Base-by-base conservation (phyloP, 1,140 invertebrate species). In the Drosophila malerkotliana region DNA sequence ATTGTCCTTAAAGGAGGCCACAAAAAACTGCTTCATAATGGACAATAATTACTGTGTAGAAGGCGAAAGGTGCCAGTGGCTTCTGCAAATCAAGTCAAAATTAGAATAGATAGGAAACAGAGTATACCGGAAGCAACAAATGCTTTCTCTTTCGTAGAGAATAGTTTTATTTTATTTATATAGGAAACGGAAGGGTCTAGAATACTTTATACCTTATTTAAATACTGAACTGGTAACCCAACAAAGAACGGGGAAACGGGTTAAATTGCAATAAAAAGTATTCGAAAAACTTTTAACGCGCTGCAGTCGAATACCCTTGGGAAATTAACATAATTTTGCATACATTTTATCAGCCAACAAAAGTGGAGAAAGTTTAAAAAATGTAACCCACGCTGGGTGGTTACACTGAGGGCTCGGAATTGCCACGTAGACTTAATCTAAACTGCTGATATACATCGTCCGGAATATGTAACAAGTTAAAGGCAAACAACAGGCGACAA, bases 381-480 rank as follows among this genome's bases (percentile, higher is more conserved):
- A 81, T 58, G 78, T 75, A 52, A 54, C 61, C 63, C 32, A 34
- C 7, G 39, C 15, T 41, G 4, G 15, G 6, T 15, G 53, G 37
- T 18, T 44, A 44, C 41, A 8, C 15, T 15, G 10, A 30, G 12
- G 32, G 7, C 26, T n/a, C 64, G 14, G 54, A 77, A 82, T 63
- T 60, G 61, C 58, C 66, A 55, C 48, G 51, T 74, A 54, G 39
- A 68, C 64, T 60, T 81, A 72, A 87, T 88, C 79, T 79, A 74
- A 82, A 76, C 75, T 67, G 62, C 71, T 75, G 82, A 87, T 87
- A 82, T 63, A 75, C 75, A 85, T 87, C 75, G 82, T 49, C 66
- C 56, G 68, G 83, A 88, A 87, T 88, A 88, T 88, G 79, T 82
- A 87, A 88, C 82, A 88, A 88, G 81, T 80, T 85, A 84, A 85